Evolutionary conservation across 2,797 vertebrate species (phyloP), one percentile per base, ranked within the genome.

Genomic region (Calcarius lapponicus): DNA sequence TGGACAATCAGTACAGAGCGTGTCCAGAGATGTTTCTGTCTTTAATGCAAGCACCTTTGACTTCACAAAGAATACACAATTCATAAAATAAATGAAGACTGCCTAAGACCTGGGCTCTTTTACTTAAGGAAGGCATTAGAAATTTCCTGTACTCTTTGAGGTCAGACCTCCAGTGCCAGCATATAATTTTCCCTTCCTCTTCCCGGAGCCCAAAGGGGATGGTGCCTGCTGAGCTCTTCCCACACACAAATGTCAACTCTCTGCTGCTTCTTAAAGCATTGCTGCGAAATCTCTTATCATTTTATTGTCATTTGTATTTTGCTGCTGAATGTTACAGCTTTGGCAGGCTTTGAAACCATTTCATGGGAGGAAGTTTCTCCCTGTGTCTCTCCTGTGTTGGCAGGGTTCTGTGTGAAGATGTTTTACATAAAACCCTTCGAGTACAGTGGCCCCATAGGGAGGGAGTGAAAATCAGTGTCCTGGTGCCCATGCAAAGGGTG

Each of bases 321-420:
- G n/a, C 53, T 58, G 6, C 36, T 51, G 36, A 26, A 26, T 66
- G 26, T 66, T 66, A 36, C 17, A 50, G 5, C 11, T 66, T 66
- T 58, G 26, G 43, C 43, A 32, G 61, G 28, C 32, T 75, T 32
- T 32, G 61, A 51, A 58, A 43, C 18, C 36, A 51, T 60, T 54
- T 62, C 36, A 24, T 3, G 17, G 18, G 17, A 82, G 25, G 36
- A 57, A 66, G 13, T 51, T 86, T 32, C 54, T 45, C 32, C 32
- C 36, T 51, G 13, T 42, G 5, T 73, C 28, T 64, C 16, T 22
- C 26, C 31, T 2, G 4, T 29, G 1, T 48, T 56, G 57, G 61
- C 42, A 98, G 98, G 95, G 69, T 90, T 98, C 91, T 98, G 97
- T 20, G 54, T 98, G 81, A 98, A 98, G 97, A 97, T 98, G 45